phyloP scores from a whole-genome alignment of 2,888 invertebrate genomes.

The Smittia sp. region DNA sequence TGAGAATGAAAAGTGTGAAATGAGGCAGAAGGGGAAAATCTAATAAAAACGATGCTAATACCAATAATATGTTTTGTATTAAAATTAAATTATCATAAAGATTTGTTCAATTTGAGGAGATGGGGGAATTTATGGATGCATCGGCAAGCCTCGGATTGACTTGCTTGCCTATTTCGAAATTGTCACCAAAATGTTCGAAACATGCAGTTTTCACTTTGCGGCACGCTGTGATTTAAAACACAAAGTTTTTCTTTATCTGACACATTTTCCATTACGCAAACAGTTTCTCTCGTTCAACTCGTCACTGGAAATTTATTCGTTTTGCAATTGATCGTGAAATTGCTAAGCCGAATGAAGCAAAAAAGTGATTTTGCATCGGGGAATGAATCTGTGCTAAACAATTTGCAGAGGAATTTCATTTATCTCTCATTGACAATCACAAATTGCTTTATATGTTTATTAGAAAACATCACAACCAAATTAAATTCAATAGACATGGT shows the following conservation, averaged over 20 bases:
- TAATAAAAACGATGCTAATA: constrained; percentile 42
- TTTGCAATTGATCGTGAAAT: not conserved
- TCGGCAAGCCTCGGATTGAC: not conserved
- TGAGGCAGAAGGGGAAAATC: constrained; percentile 16
- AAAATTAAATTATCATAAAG: constrained; percentile 40
- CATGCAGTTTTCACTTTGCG: not conserved
- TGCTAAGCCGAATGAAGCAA: no score
- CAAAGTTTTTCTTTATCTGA: not conserved
- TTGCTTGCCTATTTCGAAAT: not conserved
- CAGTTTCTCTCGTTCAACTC: not conserved
- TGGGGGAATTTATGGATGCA: constrained; percentile 7
- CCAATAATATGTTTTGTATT: constrained; percentile 42
- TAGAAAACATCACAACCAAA: not conserved
- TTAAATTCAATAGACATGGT: constrained; percentile 40
- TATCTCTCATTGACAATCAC: not conserved
- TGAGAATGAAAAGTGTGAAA: constrained; percentile 20
- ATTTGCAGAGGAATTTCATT: not conserved
- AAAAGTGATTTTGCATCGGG: not conserved
- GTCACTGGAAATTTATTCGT: constrained; percentile 8
- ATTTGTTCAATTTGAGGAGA: not conserved
- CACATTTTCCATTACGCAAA: constrained; percentile 5
- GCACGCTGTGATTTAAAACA: not conserved
- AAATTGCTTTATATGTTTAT: constrained; percentile 17
- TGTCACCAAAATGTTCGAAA: not conserved
- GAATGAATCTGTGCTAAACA: not conserved